phyloP scores from a whole-genome alignment of 2,888 invertebrate species.

The Petrolisthes cinctipes region DNA sequence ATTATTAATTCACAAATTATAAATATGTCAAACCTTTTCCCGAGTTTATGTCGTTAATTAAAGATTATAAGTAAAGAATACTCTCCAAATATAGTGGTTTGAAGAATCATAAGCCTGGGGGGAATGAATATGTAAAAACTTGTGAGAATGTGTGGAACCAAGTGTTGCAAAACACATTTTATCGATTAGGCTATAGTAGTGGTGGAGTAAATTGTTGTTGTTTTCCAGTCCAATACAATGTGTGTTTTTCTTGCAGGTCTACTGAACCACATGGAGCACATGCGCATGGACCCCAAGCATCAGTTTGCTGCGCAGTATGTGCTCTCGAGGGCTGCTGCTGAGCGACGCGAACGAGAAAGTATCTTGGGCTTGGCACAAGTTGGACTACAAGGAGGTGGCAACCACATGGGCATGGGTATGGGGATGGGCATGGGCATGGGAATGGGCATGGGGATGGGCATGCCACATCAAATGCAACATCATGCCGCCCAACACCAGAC shows the following conservation, averaged over 20 bases:
- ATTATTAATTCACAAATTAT: too few relatives aligned
- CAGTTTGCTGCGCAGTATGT: conserved; percentile 96
- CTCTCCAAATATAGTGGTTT: too few relatives aligned
- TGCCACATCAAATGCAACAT: conserved; percentile 65
- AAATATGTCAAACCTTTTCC: too few relatives aligned
- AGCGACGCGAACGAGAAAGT: conserved; percentile 85
- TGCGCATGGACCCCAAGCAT: conserved; percentile 96
- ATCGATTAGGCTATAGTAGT: too few relatives aligned
- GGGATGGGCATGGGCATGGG: conserved; percentile 66
- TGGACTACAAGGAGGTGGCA: conserved; percentile 66
- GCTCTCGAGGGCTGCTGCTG: conserved; percentile 89
- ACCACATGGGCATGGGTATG: conserved; percentile 66
- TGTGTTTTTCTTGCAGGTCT: conserved; percentile 77
- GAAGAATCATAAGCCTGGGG: too few relatives aligned
- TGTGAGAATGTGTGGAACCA: too few relatives aligned
- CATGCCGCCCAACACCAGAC: conserved; percentile 62
- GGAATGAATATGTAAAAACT: too few relatives aligned
- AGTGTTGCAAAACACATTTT: too few relatives aligned
- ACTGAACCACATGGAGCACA: conserved; percentile 93
- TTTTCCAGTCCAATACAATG: not conserved
- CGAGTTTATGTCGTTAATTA: too few relatives aligned
- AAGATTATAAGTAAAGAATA: too few relatives aligned
- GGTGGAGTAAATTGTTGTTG: too few relatives aligned
- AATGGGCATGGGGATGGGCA: conserved; percentile 66
- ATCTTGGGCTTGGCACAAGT: conserved; percentile 74